phyloP scores from a whole-genome alignment of 2,888 invertebrate species.

The Coelinius sp. region DNA sequence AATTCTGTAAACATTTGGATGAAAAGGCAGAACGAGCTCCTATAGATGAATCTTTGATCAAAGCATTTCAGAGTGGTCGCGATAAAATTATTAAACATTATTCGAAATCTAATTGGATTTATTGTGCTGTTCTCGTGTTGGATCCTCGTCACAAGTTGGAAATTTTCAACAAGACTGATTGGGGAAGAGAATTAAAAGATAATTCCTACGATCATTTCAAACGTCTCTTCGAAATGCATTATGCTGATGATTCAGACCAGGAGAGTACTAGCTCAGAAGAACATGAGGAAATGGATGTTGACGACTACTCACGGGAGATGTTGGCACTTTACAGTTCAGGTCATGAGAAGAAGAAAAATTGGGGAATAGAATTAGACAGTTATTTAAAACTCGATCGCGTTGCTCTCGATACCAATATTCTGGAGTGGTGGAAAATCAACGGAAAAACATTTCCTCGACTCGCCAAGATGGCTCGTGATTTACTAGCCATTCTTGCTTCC shows the following conservation, averaged over 20 bases:
- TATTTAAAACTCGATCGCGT: background rate
- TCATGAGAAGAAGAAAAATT: background rate
- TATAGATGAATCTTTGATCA: constrained; percentile 9
- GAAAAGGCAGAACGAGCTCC: constrained; percentile 4
- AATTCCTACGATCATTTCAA: background rate
- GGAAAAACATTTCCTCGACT: too few species aligned
- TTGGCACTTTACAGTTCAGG: background rate
- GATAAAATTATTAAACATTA: constrained; percentile 30
- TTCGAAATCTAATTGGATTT: too few species aligned
- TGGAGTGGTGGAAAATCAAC: background rate
- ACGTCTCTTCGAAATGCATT: background rate
- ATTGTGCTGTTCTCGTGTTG: too few species aligned
- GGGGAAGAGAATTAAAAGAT: background rate
- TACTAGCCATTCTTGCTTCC: background rate
- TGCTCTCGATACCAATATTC: too few species aligned
- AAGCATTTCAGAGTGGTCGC: constrained; percentile 15
- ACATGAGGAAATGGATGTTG: too few species aligned
- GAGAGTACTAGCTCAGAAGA: background rate
- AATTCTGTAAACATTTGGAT: constrained; percentile 13
- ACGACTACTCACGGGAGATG: too few species aligned
- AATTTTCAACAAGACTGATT: background rate
- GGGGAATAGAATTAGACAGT: too few species aligned
- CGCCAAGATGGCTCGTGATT: background rate
- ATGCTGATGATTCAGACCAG: background rate
- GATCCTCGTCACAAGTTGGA: too few species aligned